Evolutionary conservation across 2,888 invertebrate species (phyloP).

Genomic region (Epinotia nisella): DNA sequence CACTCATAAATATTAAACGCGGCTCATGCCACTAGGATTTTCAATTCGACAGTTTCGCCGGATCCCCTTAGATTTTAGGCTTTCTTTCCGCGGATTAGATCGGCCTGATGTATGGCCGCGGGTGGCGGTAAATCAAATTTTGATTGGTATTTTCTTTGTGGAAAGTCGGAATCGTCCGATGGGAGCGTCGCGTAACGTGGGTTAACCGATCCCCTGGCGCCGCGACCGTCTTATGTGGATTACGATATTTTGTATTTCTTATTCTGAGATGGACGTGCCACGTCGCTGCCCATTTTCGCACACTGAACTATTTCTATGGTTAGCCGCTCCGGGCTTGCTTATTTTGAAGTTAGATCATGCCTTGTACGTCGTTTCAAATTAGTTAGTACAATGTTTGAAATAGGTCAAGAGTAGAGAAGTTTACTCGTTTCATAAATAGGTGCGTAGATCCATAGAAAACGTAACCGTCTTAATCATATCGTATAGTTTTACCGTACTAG

Average conservation of each 20-base stretch:
- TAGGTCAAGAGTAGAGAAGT: slow-evolving; percentile 12
- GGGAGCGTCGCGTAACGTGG: slow-evolving; percentile 75
- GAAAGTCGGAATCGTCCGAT: slow-evolving; percentile 76
- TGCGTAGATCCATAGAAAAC: not conserved
- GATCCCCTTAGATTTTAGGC: slow-evolving; percentile 80
- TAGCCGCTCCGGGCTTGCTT: not conserved
- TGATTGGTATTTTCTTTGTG: slow-evolving; percentile 84
- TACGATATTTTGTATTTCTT: slow-evolving; percentile 67
- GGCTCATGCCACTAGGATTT: slow-evolving; percentile 73
- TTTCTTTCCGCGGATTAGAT: slow-evolving; percentile 80
- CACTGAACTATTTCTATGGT: slow-evolving; percentile 4
- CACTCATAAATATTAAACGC: slow-evolving; percentile 79
- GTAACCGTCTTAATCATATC: not conserved
- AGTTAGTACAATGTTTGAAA: slow-evolving; percentile 27
- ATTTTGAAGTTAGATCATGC: slow-evolving; percentile 23
- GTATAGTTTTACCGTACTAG: no score
- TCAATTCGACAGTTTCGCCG: slow-evolving; percentile 76
- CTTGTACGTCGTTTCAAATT: slow-evolving; percentile 8
- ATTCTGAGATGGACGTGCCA: slow-evolving; percentile 59
- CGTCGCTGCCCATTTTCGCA: slow-evolving; percentile 44
- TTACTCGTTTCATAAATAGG: not conserved
- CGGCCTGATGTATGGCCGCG: slow-evolving; percentile 80
- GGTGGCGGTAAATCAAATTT: slow-evolving; percentile 85
- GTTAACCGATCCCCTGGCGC: slow-evolving; percentile 81
- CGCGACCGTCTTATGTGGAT: slow-evolving; percentile 70